Conservation (phyloP, 2,113 vertebrate species). For the Colaptes auratus region DNA sequence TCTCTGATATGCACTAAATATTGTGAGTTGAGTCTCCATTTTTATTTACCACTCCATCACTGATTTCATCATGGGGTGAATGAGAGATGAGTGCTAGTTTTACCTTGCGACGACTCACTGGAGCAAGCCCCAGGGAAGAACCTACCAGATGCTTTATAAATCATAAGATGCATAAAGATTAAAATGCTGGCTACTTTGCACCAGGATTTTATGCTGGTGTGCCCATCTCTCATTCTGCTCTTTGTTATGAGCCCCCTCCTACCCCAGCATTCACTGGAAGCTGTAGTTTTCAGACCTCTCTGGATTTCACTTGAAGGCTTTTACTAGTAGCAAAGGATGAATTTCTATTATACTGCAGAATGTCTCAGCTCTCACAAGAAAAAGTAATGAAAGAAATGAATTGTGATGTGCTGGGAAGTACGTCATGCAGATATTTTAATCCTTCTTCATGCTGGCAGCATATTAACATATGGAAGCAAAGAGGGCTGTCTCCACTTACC, state of each 20-base stretch:
- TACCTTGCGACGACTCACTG: conserved; percentile 42
- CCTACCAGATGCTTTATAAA: conserved; percentile 40
- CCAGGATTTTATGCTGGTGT: not conserved
- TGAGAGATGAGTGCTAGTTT: conserved; percentile 45
- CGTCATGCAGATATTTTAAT: conserved; percentile 62
- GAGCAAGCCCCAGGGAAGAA: conserved; percentile 55
- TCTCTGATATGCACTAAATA: not conserved
- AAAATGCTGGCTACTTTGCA: conserved; percentile 32
- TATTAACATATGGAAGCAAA: conserved; percentile 31
- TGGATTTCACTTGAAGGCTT: conserved; percentile 19
- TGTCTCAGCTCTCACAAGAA: conserved; percentile 33
- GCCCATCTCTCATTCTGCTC: not conserved
- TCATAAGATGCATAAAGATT: not conserved
- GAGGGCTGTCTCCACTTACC: not conserved
- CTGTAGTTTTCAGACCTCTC: not conserved
- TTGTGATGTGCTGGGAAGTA: conserved; percentile 48
- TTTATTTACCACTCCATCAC: conserved; percentile 35
- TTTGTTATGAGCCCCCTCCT: not conserved
- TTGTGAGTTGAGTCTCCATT: not conserved
- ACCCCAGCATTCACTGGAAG: not conserved
- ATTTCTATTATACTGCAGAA: not conserved
- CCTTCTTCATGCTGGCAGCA: conserved; percentile 29
- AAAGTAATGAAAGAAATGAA: conserved; percentile 42
- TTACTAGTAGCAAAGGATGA: not conserved
- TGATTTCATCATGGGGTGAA: not conserved